phyloP scores from a whole-genome alignment of 1,140 invertebrate genomes.

The Drosophila burlai region DNA sequence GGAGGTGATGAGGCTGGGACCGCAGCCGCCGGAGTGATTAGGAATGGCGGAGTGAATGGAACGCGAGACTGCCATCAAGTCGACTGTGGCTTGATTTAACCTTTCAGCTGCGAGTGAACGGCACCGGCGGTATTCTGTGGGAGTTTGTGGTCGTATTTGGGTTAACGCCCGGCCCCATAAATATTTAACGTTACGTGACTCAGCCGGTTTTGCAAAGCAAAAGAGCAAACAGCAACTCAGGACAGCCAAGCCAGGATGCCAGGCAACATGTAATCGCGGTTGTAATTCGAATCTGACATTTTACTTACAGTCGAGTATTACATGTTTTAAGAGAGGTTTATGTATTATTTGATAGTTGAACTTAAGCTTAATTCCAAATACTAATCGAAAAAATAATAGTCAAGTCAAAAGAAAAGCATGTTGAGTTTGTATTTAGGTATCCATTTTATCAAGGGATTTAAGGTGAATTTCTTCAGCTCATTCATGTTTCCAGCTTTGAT shows the following conservation, averaged over 20 bases:
- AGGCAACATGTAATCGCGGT: conserved; percentile 35
- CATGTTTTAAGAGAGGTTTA: background rate
- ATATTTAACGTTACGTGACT: conserved; percentile 52
- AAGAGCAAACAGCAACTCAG: conserved; percentile 13
- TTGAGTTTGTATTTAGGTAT: background rate
- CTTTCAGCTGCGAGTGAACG: conserved; percentile 37
- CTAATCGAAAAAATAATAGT: background rate
- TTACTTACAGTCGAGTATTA: background rate
- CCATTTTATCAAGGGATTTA: background rate
- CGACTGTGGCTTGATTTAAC: conserved; percentile 52
- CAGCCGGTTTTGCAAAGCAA: conserved; percentile 30
- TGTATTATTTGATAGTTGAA: background rate
- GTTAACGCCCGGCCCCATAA: conserved; percentile 40
- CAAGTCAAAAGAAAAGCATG: background rate
- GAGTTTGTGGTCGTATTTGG: conserved; percentile 35
- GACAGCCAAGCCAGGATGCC: conserved; percentile 14
- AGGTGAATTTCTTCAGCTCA: too few relatives aligned
- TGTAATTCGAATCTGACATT: conserved; percentile 21
- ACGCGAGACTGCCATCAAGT: conserved; percentile 46
- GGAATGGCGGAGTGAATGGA: conserved; percentile 36
- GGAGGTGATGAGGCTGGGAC: conserved; percentile 38
- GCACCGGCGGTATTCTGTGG: conserved; percentile 4
- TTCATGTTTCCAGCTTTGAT: background rate
- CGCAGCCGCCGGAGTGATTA: conserved; percentile 43
- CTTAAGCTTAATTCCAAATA: background rate